Evolutionary conservation across 2,797 vertebrate genomes (phyloP).

Genomic region (Hemibagrus guttatus): DNA sequence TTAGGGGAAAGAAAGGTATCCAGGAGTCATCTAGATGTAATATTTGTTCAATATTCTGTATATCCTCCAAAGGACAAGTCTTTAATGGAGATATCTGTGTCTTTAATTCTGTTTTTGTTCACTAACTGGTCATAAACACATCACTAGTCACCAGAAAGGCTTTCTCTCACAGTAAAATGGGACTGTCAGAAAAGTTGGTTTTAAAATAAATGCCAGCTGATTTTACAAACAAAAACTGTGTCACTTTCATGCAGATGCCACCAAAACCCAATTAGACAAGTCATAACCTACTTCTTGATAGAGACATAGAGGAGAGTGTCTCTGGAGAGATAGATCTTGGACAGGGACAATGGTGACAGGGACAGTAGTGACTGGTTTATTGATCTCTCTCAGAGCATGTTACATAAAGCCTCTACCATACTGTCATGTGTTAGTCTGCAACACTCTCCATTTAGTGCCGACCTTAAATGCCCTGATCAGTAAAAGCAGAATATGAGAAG

Average conservation of each 20-base stretch:
- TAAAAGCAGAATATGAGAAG: background rate
- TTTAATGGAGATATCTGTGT: background rate
- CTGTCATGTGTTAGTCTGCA: background rate
- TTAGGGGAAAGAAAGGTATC: background rate
- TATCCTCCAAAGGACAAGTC: background rate
- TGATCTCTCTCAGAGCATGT: background rate
- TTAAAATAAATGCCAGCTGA: background rate
- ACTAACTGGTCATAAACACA: background rate
- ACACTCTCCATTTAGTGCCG: background rate
- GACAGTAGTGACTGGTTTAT: background rate
- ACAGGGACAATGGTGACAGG: background rate
- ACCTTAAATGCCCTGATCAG: background rate
- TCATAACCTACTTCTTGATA: background rate
- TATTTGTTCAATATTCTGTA: background rate
- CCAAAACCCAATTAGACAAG: constrained; percentile 5
- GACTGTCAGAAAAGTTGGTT: background rate
- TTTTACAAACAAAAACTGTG: background rate
- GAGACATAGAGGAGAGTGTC: background rate
- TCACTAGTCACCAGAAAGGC: background rate
- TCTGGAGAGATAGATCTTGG: background rate
- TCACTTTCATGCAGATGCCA: background rate
- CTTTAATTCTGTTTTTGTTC: background rate
- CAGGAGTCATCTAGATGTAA: background rate
- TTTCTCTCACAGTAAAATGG: background rate
- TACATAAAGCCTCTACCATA: background rate